Evolutionary conservation across 1,140 invertebrate genomes (phyloP), one percentile per base, ranked within the genome.

Genomic region (Hylyphantes graminicola): DNA sequence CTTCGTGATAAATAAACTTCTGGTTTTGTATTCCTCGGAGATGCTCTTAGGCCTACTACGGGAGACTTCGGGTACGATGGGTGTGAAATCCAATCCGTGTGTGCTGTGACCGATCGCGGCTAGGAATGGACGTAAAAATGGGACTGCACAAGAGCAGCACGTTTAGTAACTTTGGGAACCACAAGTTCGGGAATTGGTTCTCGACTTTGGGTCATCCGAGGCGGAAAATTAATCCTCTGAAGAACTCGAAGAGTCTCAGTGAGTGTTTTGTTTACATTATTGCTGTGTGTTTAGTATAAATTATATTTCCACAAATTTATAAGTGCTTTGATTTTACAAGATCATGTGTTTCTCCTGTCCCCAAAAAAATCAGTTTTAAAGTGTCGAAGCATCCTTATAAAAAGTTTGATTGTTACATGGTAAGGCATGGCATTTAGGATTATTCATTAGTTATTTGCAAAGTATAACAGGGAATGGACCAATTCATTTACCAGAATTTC

Each of bases 121-220:
- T 11, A 10, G 17, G 15, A 10, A 87, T 87, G 87, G 86, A 87
- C 84, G 87, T 89, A 19, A 90, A 90, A 87, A 87, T 88, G 83
- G 82, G 82, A n/a, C 82, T 91, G 10, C 90, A 91, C 81, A 91
- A 91, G 86, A 91, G 91, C 86, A 90, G 88, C 77, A 91, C 91
- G 54, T 91, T 91, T 85, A 90, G 89, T 85, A 90, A 90, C 21
- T 91, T 91, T 84, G 87, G 88, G 85, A 89, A 87, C 88, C 90
- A 88, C 73, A 90, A 91, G 87, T 87, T 91, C 68, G 90, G 90
- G 21, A 88, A 88, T 82, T 91, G 91, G 91, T 91, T 91, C 87
- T 88, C 90, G 9, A 88, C 89, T 63, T 87, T 91, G 61, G 89
- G 90, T 72, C 88, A 90, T 61, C 85, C 87, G 50, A 86, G 89